These are phyloP conservation scores for Lasioglossum leucozonium DNA, from an alignment of 2,888 invertebrate species.

Conservation along the genomic window DNA sequence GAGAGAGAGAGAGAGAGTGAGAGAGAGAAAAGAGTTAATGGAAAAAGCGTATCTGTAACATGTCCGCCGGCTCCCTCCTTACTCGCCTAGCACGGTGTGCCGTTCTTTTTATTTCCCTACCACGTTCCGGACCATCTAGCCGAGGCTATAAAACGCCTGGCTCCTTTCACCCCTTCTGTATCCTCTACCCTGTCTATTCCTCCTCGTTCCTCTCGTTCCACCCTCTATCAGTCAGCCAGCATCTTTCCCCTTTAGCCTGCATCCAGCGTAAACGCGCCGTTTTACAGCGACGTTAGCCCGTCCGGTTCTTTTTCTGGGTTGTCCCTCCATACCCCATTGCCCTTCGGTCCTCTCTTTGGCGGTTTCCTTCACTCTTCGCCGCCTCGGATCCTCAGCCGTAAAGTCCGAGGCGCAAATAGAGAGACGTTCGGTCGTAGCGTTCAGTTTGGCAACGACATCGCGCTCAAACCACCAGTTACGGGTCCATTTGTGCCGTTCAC, in stretches of 20 bases:
- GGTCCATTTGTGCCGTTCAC: conserved; percentile 14
- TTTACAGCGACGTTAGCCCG: conserved; percentile 74
- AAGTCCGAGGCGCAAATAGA: conserved; percentile 77
- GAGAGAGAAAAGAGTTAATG: conserved; percentile 73
- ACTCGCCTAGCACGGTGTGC: conserved; percentile 23
- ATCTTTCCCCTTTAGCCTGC: conserved; percentile 38
- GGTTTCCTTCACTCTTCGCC: conserved; percentile 61
- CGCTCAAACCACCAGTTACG: conserved; percentile 73
- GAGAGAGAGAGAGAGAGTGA: conserved; percentile 68
- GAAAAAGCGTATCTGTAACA: conserved; percentile 74
- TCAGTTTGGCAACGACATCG: conserved; percentile 40
- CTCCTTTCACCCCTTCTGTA: conserved; percentile 60
- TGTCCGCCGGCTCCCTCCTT: conserved; percentile 35
- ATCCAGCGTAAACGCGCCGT: conserved; percentile 75
- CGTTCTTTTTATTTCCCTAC: conserved; percentile 76
- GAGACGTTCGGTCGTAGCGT: conserved; percentile 71
- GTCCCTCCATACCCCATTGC: not conserved
- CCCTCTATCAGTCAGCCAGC: conserved; percentile 41
- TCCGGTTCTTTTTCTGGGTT: conserved; percentile 44
- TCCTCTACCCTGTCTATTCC: not conserved
- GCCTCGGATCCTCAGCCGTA: conserved; percentile 76
- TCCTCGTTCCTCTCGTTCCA: conserved; percentile 11
- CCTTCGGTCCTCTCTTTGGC: conserved; percentile 43
- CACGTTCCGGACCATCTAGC: conserved; percentile 79
- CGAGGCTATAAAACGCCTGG: conserved; percentile 77